A percentile compares a stretch with the other conserved stretches of the same genome.
phyloP scores from a whole-genome alignment of 2,797 vertebrate species.

The Xerus rutilus region DNA sequence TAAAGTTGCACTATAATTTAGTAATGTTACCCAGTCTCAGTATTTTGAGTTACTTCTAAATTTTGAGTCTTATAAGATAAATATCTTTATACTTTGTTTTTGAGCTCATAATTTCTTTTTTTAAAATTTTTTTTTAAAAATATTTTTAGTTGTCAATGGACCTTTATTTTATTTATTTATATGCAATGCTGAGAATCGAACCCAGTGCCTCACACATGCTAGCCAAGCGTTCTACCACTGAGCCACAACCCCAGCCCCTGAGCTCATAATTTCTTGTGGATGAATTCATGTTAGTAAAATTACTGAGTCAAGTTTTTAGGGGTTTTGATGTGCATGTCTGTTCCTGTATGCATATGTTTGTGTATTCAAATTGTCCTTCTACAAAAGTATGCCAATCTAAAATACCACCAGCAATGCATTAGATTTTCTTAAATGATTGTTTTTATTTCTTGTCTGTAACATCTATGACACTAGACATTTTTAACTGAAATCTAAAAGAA shows the following conservation, averaged over 20 bases:
- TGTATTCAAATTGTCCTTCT: background rate
- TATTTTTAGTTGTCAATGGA: no score
- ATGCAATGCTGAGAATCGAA: no score
- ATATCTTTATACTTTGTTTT: no score
- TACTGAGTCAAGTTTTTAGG: background rate
- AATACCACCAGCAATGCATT: background rate
- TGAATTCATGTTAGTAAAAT: slow-evolving; percentile 7
- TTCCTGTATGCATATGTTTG: background rate
- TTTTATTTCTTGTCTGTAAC: background rate
- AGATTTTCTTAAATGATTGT: background rate
- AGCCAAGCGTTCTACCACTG: no score
- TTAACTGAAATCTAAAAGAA: background rate
- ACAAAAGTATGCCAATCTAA: background rate
- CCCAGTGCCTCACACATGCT: no score
- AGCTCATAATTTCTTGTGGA: background rate
- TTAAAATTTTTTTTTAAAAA: no score
- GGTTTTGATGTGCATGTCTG: background rate
- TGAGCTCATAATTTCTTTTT: no score
- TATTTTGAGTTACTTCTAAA: slow-evolving; percentile 32
- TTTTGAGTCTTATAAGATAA: no score
- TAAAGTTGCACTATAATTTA: background rate
- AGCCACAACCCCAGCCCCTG: no score
- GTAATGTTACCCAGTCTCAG: background rate
- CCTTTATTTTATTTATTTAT: no score
- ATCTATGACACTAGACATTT: background rate